Conservation (phyloP, 2,888 invertebrate genomes). For the Leucophenga montana region DNA sequence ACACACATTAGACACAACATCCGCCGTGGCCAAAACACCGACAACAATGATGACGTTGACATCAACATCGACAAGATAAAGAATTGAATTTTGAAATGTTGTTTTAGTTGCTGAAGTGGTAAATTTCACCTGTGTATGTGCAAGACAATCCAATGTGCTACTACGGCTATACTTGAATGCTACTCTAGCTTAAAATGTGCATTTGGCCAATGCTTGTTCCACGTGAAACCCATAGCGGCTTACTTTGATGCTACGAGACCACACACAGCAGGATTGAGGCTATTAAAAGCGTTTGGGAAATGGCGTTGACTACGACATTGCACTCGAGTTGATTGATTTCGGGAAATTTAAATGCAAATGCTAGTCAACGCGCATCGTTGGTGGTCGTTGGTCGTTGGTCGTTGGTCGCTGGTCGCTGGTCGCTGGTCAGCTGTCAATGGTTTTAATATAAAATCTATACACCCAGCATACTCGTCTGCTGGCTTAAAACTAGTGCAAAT, state of each 20-base stretch:
- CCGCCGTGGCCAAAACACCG: not conserved
- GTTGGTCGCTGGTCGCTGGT: conserved; percentile 13
- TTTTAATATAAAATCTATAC: no score
- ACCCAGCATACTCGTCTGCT: not conserved
- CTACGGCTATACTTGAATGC: conserved; percentile 5
- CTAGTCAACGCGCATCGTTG: not conserved
- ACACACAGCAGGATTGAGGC: conserved; percentile 45
- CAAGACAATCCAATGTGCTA: not conserved
- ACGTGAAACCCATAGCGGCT: conserved; percentile 38
- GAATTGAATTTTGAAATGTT: conserved; percentile 57
- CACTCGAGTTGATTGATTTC: conserved; percentile 9
- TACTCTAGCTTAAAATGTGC: conserved; percentile 50
- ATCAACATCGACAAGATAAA: not conserved
- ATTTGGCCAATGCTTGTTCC: conserved; percentile 42
- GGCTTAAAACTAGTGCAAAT: conserved; percentile 12
- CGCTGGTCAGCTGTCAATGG: not conserved
- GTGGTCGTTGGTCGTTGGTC: not conserved
- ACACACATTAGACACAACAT: conserved; percentile 44
- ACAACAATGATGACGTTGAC: not conserved
- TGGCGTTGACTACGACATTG: not conserved
- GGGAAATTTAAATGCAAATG: conserved; percentile 8
- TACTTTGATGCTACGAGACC: conserved; percentile 59
- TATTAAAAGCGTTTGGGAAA: not conserved
- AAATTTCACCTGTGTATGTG: conserved; percentile 60
- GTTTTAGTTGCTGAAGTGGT: conserved; percentile 63